Evolutionary conservation across 2,797 vertebrate species (phyloP), one percentile per base, ranked within the genome.

Genomic region (Neosalanx taihuensis): DNA sequence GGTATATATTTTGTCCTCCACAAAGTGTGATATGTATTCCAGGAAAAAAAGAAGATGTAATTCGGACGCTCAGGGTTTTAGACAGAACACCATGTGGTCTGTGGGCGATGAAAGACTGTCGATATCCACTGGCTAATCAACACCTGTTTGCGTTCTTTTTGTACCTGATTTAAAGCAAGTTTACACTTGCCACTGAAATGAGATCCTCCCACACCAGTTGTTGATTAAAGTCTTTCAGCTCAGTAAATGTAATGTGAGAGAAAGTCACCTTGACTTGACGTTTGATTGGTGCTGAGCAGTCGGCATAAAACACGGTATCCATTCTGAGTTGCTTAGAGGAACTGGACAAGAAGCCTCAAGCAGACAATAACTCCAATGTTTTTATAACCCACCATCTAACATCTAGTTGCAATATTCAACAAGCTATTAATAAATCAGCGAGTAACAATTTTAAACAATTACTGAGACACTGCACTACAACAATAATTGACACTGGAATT

Each of bases 51-150:
- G 37, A 65, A 2, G 6, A 37, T 26, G 13, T 26, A 53, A 29
- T 46, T 65, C 41, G 13, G 7, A 46, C 41, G 13, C 41, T 46
- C 9, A 10, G 37, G 7, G 41, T 46, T 46, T 46, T 46, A 46
- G 12, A 46, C 10, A n/a, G 29, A 5, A 23, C 49, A 37, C 12
- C 37, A 59, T 49, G 49, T 46, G 30, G 37, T 49, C 26, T 4
- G 30, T 69, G 67, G 57, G 72, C 71, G 13, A 56, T 7, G 26
- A 18, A 31, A 26, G 75, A 75, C 51, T 33, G 67, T 29, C 71
- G 67, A 76, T 46, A 65, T 82, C 77, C 75, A 26, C 74, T 1
- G 68, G 30, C 67, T 82, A 83, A 86, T 82, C 81, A 85, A 86
- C 82, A 76, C 74, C 71, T 72, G 69, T 72, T 72, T 72, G 61